phyloP scores from a whole-genome alignment of 2,113 vertebrate genomes.

The Corythaeola cristata region DNA sequence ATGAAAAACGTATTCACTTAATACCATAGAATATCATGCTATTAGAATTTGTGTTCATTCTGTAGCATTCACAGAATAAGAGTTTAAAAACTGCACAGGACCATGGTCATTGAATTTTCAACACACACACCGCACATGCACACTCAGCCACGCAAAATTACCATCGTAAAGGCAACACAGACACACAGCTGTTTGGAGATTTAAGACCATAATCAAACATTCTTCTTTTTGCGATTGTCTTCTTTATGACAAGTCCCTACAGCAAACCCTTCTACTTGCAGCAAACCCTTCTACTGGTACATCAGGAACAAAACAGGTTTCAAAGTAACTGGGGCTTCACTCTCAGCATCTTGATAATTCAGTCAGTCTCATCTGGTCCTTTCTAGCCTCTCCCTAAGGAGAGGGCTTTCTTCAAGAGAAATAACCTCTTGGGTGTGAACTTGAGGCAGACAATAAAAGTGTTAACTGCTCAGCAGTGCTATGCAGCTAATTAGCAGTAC shows the following conservation, averaged over 20 bases:
- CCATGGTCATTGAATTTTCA: background rate
- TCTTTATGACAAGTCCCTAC: background rate
- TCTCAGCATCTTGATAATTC: background rate
- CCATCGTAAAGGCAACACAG: background rate
- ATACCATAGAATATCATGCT: slow-evolving; percentile 34
- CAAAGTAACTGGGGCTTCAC: background rate
- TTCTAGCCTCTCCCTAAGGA: background rate
- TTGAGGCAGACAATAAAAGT: slow-evolving; percentile 36
- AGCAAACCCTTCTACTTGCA: background rate
- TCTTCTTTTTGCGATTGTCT: background rate
- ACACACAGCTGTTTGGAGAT: background rate
- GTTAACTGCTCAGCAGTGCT: slow-evolving; percentile 22
- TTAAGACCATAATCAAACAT: background rate
- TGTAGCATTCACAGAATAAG: background rate
- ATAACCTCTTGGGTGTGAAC: slow-evolving; percentile 15
- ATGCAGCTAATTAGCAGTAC: slow-evolving; percentile 38
- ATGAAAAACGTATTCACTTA: slow-evolving; percentile 69
- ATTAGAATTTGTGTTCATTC: slow-evolving; percentile 27
- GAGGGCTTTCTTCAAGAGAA: background rate
- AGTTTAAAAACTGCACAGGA: background rate
- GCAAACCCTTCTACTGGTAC: background rate
- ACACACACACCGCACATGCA: background rate
- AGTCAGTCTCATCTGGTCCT: background rate
- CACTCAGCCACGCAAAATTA: background rate
- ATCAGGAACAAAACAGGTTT: background rate